These are phyloP conservation scores for Myotis yumanensis DNA, from an alignment of 2,113 vertebrate genomes.

Conservation along the genomic window DNA sequence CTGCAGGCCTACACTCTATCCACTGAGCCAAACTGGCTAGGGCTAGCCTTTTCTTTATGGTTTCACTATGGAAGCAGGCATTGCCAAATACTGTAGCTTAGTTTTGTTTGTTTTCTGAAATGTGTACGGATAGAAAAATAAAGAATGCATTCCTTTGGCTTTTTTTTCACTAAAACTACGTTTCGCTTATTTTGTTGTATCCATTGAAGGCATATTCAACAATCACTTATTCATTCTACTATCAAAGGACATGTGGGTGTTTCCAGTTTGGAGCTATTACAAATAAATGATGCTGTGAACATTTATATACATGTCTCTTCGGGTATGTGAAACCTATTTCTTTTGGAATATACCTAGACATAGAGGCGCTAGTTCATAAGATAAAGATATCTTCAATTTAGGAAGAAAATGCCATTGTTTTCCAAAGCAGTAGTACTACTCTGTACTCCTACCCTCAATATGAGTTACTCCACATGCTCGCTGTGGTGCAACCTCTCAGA, in stretches of 20 bases:
- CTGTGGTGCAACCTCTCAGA: neutral
- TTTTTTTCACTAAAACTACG: neutral
- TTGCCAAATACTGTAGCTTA: neutral
- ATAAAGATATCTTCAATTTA: neutral
- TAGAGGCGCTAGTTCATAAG: neutral
- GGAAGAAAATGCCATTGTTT: neutral
- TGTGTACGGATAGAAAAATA: neutral
- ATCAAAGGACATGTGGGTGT: neutral
- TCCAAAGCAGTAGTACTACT: neutral
- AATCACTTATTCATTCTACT: neutral
- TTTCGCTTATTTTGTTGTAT: neutral
- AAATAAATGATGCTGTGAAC: neutral
- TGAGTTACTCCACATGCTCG: neutral
- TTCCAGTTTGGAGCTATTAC: neutral
- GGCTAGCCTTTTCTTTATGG: neutral
- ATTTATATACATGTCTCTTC: neutral
- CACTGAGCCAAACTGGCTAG: no score
- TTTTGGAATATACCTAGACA: neutral
- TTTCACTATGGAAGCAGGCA: neutral
- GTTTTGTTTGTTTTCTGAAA: slow-evolving; percentile 6
- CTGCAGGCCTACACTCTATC: no score
- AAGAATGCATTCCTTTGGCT: neutral
- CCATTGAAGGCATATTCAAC: neutral
- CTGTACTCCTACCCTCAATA: neutral
- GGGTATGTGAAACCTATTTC: neutral